Conservation (phyloP, 2,113 vertebrate genomes). For the Cololabis saira region DNA sequence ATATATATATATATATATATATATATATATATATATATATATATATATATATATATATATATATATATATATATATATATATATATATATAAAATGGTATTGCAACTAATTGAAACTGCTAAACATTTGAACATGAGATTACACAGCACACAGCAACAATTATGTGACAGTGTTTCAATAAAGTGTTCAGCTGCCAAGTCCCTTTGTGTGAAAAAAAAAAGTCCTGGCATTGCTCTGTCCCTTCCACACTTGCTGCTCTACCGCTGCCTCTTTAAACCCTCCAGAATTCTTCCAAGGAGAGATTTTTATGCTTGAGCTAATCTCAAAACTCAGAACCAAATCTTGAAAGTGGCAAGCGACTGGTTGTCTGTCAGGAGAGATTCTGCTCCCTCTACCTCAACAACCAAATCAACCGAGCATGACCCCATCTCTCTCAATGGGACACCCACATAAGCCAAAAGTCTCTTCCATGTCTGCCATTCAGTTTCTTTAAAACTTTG, state of each 20-base stretch:
- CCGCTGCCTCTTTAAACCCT: constrained; percentile 59
- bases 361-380: constrained; percentile 69
- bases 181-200: constrained; percentile 17
- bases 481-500: constrained; percentile 44
- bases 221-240: constrained; percentile 35
- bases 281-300: constrained; percentile 60
- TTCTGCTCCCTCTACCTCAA: constrained; percentile 68
- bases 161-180: constrained; percentile 11
- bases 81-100: too few relatives aligned
- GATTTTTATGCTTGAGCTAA: constrained; percentile 73
- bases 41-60: too few relatives aligned
- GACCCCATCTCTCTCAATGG: constrained; percentile 51
- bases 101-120: background rate
- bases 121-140: background rate
- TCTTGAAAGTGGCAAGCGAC: constrained; percentile 58
- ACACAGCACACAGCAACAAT: constrained; percentile 4
- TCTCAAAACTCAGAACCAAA: constrained; percentile 74
- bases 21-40: too few relatives aligned
- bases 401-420: constrained; percentile 62
- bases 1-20: too few relatives aligned
- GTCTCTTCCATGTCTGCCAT: constrained; percentile 40
- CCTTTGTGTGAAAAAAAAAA: constrained; percentile 1
- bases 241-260: constrained; percentile 38
- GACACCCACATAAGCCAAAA: constrained; percentile 44
- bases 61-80: too few relatives aligned